Evolutionary conservation across 1,140 invertebrate species (phyloP), one percentile per base, ranked within the genome.

Genomic region (Ericerus pela): DNA sequence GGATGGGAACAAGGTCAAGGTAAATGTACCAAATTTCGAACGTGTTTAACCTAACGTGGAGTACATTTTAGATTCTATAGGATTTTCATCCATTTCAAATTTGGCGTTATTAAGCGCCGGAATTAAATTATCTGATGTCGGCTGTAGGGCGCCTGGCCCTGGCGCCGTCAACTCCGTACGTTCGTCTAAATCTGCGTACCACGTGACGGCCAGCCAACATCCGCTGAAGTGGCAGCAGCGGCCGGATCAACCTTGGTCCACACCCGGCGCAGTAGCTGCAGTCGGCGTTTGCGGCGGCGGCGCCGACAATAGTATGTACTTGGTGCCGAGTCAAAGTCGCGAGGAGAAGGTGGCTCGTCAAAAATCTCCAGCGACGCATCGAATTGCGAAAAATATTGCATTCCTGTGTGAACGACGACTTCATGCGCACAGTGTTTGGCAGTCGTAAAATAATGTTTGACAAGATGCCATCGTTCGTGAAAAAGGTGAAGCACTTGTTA

Each of bases 331-430:
- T 47, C 22, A 24, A 14, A 47, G 26, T 3, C 22, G 20, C 8
- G 41, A 47, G 41, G 41, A 47, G 26, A 47, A 47, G 20, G 41
- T 14, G 10, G 41, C 41, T 22, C n/a, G 12, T 47, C 2, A 18
- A 47, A 22, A 47, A 47, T 47, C 41, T 47, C 41, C 41, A 47
- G 20, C 22, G 41, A 24, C 41, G 41, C 5, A 4, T 47, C 11
- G 41, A 47, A 24, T 47, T 47, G 41, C 20, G 41, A 12, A 47
- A 47, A 47, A 47, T 47, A 24, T 24, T 47, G 26, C 41, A 47
- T 24, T 47, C 41, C 41, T 24, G 41, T 24, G 41, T 24, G 3
- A 47, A 47, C 41, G 41, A 47, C 3, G 41, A 47, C 16, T 47
- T 47, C 41, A 47, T 47, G 41, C 41, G 41, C 41, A 24, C 26